These are phyloP conservation scores for Agelaius phoeniceus DNA, from an alignment of 2,113 vertebrate species.

Conservation along the genomic window DNA sequence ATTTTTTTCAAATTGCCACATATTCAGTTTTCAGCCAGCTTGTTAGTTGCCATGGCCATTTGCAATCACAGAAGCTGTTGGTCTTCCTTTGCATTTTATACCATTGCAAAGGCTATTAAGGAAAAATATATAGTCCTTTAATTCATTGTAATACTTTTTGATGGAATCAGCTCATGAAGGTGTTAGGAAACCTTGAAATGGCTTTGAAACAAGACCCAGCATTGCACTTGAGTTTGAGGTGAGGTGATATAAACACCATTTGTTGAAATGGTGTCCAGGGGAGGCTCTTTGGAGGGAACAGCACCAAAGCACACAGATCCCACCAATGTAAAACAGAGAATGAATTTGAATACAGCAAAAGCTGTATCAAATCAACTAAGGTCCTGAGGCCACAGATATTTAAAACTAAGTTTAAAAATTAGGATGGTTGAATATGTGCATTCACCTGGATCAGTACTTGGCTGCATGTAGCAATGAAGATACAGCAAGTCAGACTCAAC, in stretches of 20 bases:
- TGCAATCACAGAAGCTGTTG: background rate
- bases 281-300: background rate
- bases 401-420: background rate
- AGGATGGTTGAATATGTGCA: background rate
- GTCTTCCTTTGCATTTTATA: background rate
- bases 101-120: background rate
- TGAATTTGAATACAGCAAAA: background rate
- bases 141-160: background rate
- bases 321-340: background rate
- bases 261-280: background rate
- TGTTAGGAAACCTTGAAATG: background rate
- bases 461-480: background rate
- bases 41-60: background rate
- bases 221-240: background rate
- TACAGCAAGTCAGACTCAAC: background rate
- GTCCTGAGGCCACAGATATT: background rate
- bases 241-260: background rate
- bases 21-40: background rate
- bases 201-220: background rate
- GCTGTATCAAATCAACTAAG: background rate
- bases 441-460: background rate
- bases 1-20: background rate
- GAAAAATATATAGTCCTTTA: background rate
- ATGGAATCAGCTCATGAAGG: background rate
- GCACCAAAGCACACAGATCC: background rate